phyloP scores from a whole-genome alignment of 2,888 invertebrate species.

The Drosophila nr. medialis region DNA sequence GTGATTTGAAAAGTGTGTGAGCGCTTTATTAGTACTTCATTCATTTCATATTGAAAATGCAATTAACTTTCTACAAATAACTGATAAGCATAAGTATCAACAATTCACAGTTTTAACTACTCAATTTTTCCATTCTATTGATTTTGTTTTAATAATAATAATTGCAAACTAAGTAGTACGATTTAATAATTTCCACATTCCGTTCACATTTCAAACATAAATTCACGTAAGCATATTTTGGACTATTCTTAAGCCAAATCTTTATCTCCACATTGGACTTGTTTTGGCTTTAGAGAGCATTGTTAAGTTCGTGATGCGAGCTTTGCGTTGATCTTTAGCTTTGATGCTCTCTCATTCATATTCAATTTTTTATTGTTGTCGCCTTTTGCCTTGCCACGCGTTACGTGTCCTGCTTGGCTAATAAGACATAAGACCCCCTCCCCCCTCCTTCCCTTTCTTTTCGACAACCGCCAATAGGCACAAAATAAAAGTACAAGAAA shows the following conservation, averaged over 20 bases:
- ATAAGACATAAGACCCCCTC: constrained; percentile 65
- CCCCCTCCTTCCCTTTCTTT: not conserved
- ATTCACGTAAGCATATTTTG: not conserved
- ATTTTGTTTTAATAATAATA: not conserved
- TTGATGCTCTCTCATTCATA: constrained; percentile 64
- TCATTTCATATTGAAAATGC: not conserved
- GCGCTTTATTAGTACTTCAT: not conserved
- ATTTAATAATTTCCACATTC: not conserved
- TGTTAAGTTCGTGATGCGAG: not conserved
- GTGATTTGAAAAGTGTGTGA: not conserved
- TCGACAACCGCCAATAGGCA: constrained; percentile 16
- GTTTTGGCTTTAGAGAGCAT: constrained; percentile 25
- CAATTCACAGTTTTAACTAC: not conserved
- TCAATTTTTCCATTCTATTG: not conserved
- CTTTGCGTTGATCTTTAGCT: constrained; percentile 18
- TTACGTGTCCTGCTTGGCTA: constrained; percentile 75
- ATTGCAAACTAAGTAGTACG: not conserved
- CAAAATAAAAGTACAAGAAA: constrained; percentile 2
- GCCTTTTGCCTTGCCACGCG: constrained; percentile 69
- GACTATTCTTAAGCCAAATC: not conserved
- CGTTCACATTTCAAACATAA: not conserved
- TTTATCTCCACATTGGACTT: not conserved
- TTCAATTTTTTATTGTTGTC: constrained; percentile 71
- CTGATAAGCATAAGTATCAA: not conserved
- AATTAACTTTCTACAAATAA: not conserved